A percentile compares a stretch with the other conserved stretches of the same genome.
Evolutionary conservation across 2,888 invertebrate species (phyloP).

Genomic region (Ganaspis brasiliensis): DNA sequence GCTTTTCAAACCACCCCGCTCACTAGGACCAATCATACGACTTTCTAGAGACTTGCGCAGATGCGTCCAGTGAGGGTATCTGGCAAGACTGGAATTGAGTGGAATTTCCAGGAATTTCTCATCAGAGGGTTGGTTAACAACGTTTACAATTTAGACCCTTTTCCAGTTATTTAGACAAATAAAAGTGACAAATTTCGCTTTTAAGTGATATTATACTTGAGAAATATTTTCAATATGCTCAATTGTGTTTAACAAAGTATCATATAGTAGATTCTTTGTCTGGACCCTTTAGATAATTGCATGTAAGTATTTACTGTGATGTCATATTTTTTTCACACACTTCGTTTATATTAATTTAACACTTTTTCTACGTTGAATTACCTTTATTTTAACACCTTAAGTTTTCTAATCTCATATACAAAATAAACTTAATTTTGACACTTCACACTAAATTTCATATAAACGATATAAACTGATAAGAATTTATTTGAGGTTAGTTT

Average conservation of each 20-base stretch:
- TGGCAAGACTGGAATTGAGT: too few species aligned
- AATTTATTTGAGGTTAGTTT: slow-evolving; percentile 5
- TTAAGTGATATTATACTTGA: background rate
- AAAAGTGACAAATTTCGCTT: slow-evolving; percentile 18
- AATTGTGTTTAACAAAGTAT: slow-evolving; percentile 11
- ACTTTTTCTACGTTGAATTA: background rate
- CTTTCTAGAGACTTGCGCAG: too few species aligned
- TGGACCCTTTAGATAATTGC: slow-evolving; percentile 29
- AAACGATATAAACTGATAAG: too few species aligned
- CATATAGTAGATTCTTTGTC: slow-evolving; percentile 27
- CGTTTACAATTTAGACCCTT: too few species aligned
- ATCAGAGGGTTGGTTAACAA: background rate
- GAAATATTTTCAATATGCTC: slow-evolving; percentile 21
- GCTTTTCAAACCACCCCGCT: too few species aligned
- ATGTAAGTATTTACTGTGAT: slow-evolving; percentile 55
- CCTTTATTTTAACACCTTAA: too few species aligned
- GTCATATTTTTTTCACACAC: background rate
- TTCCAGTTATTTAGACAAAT: background rate
- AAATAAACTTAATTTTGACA: background rate
- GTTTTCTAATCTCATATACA: background rate
- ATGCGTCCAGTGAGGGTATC: too few species aligned
- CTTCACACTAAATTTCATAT: background rate
- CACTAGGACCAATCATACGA: too few species aligned
- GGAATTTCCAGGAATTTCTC: background rate
- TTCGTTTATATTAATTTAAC: background rate